Conservation (phyloP, 2,113 vertebrate species). For the Spea multiplicata region DNA sequence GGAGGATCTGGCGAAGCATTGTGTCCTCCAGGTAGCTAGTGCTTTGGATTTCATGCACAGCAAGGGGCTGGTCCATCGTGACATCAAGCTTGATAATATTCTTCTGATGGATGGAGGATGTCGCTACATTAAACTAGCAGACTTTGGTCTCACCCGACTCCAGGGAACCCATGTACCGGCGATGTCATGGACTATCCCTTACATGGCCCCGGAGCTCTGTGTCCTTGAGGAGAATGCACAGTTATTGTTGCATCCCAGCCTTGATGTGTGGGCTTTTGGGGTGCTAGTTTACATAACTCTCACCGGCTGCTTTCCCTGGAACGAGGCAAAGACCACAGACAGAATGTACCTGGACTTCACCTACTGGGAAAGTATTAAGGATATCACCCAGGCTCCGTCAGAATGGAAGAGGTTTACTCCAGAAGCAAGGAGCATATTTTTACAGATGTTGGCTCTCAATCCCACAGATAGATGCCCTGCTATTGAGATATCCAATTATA, state of each 20-base stretch:
- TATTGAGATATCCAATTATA: constrained; percentile 60
- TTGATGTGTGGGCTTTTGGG: constrained; percentile 88
- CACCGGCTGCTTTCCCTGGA: constrained; percentile 92
- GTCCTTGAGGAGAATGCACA: constrained; percentile 60
- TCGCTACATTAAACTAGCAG: constrained; percentile 77
- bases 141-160: constrained; percentile 86
- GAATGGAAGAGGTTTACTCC: constrained; percentile 79
- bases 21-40: constrained; percentile 76
- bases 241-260: constrained; percentile 77
- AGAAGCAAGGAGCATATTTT: constrained; percentile 73
- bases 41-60: constrained; percentile 87
- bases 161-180: constrained; percentile 78
- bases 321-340: constrained; percentile 43
- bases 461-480: constrained; percentile 64
- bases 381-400: constrained; percentile 67
- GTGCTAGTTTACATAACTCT: constrained; percentile 89
- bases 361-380: constrained; percentile 68
- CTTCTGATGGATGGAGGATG: constrained; percentile 82
- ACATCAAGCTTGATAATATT: constrained; percentile 88
- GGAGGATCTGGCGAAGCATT: constrained; percentile 73
- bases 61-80: constrained; percentile 82
- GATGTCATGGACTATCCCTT: constrained; percentile 80
- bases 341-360: constrained; percentile 76
- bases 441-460: constrained; percentile 73
- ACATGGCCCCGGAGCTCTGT: constrained; percentile 83